A percentile compares a stretch with the other conserved stretches of the same genome.
These are phyloP conservation scores for Vidua chalybeata DNA, from an alignment of 2,113 vertebrate species.

Conservation along the genomic window DNA sequence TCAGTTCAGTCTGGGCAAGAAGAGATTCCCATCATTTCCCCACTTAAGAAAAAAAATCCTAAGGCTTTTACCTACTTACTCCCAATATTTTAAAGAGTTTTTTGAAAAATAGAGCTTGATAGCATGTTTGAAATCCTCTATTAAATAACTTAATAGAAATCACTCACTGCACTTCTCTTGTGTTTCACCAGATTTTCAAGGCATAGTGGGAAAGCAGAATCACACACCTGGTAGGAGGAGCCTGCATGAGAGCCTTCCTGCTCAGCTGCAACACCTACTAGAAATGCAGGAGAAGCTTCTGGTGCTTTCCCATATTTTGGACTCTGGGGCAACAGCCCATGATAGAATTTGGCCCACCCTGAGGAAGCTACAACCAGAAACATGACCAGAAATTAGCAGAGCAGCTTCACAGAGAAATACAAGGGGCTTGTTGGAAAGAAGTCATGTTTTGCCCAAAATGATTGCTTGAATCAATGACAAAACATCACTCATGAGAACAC, in stretches of 20 bases:
- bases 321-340: background rate
- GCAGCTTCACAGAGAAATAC: background rate
- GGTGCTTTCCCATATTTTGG: background rate
- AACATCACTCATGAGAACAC: background rate
- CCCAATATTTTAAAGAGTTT: background rate
- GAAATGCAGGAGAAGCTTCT: background rate
- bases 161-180: background rate
- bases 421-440: background rate
- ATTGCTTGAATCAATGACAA: background rate
- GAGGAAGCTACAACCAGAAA: background rate
- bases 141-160: background rate
- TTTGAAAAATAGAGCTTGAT: background rate
- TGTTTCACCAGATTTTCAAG: background rate
- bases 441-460: background rate
- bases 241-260: rapidly evolving
- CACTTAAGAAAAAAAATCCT: background rate
- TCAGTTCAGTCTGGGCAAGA: background rate
- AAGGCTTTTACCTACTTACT: background rate
- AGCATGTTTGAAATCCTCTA: background rate
- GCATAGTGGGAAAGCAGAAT: background rate
- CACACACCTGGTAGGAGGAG: background rate
- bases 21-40: background rate
- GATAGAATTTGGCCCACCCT: background rate
- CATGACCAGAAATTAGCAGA: background rate
- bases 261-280: background rate